These are phyloP conservation scores for Ptiloglossa arizonensis DNA, from an alignment of 1,140 invertebrate genomes.

Conservation along the genomic window DNA sequence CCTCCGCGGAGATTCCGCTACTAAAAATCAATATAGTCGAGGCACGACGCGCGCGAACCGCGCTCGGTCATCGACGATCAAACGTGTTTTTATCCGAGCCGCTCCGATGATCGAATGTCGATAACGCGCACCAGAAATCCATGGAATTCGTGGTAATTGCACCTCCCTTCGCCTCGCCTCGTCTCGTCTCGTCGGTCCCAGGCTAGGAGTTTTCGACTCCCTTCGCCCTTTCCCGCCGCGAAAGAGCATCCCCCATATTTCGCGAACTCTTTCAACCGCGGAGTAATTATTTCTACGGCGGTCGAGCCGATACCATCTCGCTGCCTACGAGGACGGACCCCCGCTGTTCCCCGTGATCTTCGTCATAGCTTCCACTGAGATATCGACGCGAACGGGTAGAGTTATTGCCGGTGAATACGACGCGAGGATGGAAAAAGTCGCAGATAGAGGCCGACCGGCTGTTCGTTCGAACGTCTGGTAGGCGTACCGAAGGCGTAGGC, in stretches of 20 bases:
- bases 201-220: not conserved
- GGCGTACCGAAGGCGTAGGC: slow-evolving; percentile 68
- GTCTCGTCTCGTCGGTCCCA: too few species aligned
- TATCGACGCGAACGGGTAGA: slow-evolving; percentile 61
- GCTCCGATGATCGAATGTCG: too few species aligned
- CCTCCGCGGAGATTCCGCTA: not conserved
- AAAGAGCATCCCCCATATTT: slow-evolving; percentile 7
- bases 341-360: slow-evolving; percentile 39
- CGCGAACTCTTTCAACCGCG: not conserved
- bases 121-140: not conserved
- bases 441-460: slow-evolving; percentile 37
- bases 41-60: not conserved
- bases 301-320: slow-evolving; percentile 12
- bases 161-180: too few species aligned
- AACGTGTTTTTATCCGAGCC: not conserved
- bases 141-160: not conserved
- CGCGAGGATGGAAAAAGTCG: slow-evolving; percentile 31
- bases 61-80: not conserved
- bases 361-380: slow-evolving; percentile 59
- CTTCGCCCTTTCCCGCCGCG: not conserved
- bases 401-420: slow-evolving; percentile 61
- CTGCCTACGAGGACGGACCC: not conserved
- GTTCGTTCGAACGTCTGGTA: slow-evolving; percentile 50
- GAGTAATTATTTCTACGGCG: slow-evolving; percentile 28
- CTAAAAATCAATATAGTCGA: not conserved